Evolutionary conservation across 2,113 vertebrate genomes (phyloP).

Genomic region (Paedocypris sp.): DNA sequence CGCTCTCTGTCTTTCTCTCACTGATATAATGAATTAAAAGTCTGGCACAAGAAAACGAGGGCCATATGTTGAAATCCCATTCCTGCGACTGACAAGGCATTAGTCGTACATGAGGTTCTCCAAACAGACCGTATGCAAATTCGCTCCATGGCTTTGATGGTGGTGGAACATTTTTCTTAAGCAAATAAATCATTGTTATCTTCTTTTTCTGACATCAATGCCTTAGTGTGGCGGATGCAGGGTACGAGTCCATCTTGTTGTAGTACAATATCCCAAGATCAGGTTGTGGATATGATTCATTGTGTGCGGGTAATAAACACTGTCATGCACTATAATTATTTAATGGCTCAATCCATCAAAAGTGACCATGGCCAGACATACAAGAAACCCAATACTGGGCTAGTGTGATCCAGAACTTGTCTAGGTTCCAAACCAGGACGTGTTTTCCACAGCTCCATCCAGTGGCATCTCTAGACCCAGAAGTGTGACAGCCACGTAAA

Average conservation of each 20-base stretch:
- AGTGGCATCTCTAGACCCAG: constrained; percentile 35
- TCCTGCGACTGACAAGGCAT: constrained; percentile 44
- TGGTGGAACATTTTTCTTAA: constrained; percentile 21
- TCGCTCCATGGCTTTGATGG: constrained; percentile 16
- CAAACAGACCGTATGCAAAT: constrained; percentile 48
- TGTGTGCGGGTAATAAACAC: constrained; percentile 43
- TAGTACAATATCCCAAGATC: constrained; percentile 7
- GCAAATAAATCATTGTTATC: constrained; percentile 31
- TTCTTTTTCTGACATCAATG: neutral
- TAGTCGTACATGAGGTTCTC: constrained; percentile 36
- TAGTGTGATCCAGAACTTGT: constrained; percentile 34
- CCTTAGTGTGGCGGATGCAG: neutral
- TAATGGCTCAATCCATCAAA: constrained; percentile 52
- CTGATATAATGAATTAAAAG: constrained; percentile 48
- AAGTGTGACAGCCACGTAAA: neutral
- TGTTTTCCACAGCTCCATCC: constrained; percentile 47
- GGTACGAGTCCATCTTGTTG: constrained; percentile 7
- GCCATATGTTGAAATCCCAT: constrained; percentile 51
- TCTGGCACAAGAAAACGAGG: constrained; percentile 47
- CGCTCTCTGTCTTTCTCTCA: constrained; percentile 12
- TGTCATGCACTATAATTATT: constrained; percentile 44
- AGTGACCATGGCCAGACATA: constrained; percentile 38
- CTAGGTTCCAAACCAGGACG: constrained; percentile 34
- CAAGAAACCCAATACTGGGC: constrained; percentile 41
- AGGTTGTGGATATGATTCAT: constrained; percentile 43